Evolutionary conservation across 2,888 invertebrate species (phyloP), one percentile per base, ranked within the genome.

Genomic region (Lumbricus terrestris): DNA sequence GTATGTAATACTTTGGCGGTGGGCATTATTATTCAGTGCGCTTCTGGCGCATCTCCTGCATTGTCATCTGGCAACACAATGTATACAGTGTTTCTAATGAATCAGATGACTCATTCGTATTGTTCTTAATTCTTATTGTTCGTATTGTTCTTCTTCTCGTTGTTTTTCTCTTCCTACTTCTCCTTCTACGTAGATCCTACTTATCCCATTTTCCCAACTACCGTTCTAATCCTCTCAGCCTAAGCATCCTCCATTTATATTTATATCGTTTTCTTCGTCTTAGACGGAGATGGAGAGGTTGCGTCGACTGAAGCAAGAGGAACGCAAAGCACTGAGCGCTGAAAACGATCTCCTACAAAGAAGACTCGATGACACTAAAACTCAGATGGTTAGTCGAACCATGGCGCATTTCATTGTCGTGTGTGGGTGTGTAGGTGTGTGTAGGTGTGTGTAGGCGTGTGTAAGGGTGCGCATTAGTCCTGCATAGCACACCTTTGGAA

Each of bases 261-360:
- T 29, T n/a, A n/a, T 69, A 29, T 29, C 29, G 11, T 69, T 11
- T 1, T 69, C n/a, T n/a, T 69, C 69, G n/a, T 69, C 29, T n/a
- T n/a, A 85, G 85, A 85, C 85, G 85, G 85, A 85, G 37, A 35
- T 85, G 35, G 85, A 85, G 5, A 85, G 85, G 23, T 23, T 85
- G 16, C 85, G 85, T 34, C 85, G 85, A 35, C 23, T 23, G 85
- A 85, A 85, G 16, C 85, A 85, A 34, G 35, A 85, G 37, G 85
- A 85, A 33, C 85, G 34, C 35, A 34, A 0, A 34, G 23, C 85
- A 35, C 34, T 85, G 35, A 85, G 20, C 18, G 85, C 85, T 13
- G 85, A 85, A 23, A 85, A 85, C 85, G 85, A 85, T 23, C 37
- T 35, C 85, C 85, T 85, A 23, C 85, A 85, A 85, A 8, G 85